Evolutionary conservation across 2,888 invertebrate genomes (phyloP), one percentile per base, ranked within the genome.

Genomic region (Crocallis elinguaria): DNA sequence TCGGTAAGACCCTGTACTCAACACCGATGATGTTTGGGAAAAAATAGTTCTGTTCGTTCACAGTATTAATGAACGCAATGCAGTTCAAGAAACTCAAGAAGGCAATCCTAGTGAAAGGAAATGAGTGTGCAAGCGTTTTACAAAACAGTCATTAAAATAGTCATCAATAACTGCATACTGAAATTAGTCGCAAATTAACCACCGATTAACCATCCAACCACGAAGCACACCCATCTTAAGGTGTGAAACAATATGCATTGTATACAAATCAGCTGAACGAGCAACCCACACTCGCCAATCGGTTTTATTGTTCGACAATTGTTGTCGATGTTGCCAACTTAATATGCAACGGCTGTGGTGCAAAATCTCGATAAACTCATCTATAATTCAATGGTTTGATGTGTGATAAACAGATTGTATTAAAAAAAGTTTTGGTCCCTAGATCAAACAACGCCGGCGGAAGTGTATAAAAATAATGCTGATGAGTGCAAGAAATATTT

Each of bases 201-300:
- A 38, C 39, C 80, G 78, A 82, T 83, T 81, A 82, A 78, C 75
- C 73, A n/a, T 69, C 59, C 60, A 63, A 48, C 56, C 64, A 60
- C 53, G 66, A 53, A 67, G 62, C 58, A 50, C 50, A 51, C 50
- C 53, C 41, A 46, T 30, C 42, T 17, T 30, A 36, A 45, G 46
- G 53, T 54, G 60, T 55, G 65, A 73, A 83, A 88, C 89, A 89
- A 90, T 89, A 88, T 76, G 79, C 88, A 90, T 90, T 90, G 89
- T 90, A 87, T 89, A 89, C 90, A 90, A 90, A 90, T 88, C 77
- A 84, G 77, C 35, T 45, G 53, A 55, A 55, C 44, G 8, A 45
- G 19, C 21, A 33, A 17, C 63, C 54, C 56, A 57, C 57, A 51
- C 59, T 52, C 33, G 57, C 56, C 61, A 58, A 62, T 64, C 54